Percentiles rank a stretch among this genome's conserved stretches.
These are phyloP conservation scores for Chirona hameri DNA, from an alignment of 2,888 invertebrate species.

Conservation along the genomic window DNA sequence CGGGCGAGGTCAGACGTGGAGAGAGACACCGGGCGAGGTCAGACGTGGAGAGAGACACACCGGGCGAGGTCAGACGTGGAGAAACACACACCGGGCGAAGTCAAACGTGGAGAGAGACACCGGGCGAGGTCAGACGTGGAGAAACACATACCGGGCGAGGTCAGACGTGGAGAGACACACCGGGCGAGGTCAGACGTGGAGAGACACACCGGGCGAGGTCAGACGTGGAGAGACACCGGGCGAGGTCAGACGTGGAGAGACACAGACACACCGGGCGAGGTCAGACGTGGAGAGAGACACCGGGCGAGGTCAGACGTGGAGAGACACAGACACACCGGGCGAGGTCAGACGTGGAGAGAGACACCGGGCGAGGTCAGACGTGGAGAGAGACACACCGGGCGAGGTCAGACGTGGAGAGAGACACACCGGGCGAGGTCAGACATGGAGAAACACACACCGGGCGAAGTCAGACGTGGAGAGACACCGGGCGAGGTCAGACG, in stretches of 20 bases:
- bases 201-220: too few species aligned
- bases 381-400: not conserved
- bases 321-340: not conserved
- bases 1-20: slow-evolving; percentile 39
- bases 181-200: slow-evolving; percentile 39
- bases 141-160: not conserved
- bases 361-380: slow-evolving; percentile 30
- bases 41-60: not conserved
- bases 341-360: slow-evolving; percentile 40
- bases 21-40: slow-evolving; percentile 33
- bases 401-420: slow-evolving; percentile 40
- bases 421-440: slow-evolving; percentile 28
- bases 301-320: not conserved
- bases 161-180: not conserved
- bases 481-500: not conserved
- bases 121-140: too few species aligned
- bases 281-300: slow-evolving; percentile 41
- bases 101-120: slow-evolving; percentile 55
- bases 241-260: not conserved
- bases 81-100: too few species aligned
- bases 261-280: not conserved
- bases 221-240: not conserved
- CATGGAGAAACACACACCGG: not conserved
- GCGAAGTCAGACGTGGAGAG: not conserved
- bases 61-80: not conserved